Conservation (phyloP, 2,888 invertebrate genomes). For the Tenthredo livida region DNA sequence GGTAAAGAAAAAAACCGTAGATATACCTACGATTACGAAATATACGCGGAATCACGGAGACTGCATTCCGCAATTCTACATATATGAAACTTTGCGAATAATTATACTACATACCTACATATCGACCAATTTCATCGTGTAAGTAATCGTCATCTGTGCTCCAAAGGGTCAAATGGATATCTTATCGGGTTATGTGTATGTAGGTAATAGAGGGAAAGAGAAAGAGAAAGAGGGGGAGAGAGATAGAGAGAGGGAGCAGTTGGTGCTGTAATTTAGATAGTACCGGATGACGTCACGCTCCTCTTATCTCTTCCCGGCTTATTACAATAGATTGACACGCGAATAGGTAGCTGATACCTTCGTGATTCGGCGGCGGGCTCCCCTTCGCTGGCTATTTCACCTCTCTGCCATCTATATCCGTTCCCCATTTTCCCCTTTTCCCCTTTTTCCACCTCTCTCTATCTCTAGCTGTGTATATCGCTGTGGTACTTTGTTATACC, state of each 20-base stretch:
- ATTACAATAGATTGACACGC: slow-evolving; percentile 51
- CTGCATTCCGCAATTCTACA: not conserved
- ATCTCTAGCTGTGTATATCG: not conserved
- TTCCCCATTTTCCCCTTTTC: not conserved
- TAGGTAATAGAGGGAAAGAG: not conserved
- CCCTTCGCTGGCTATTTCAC: not conserved
- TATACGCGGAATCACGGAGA: too few species aligned
- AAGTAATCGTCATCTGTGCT: slow-evolving; percentile 21
- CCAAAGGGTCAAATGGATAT: not conserved
- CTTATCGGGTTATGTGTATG: slow-evolving; percentile 23
- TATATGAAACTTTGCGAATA: slow-evolving; percentile 1
- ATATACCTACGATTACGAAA: too few species aligned
- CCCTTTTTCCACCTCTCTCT: slow-evolving; percentile 2
- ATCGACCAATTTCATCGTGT: not conserved
- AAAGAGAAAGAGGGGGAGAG: too few species aligned
- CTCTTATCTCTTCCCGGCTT: slow-evolving; percentile 37
- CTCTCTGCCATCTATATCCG: not conserved
- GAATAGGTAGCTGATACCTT: slow-evolving; percentile 39
- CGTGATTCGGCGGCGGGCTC: slow-evolving; percentile 19
- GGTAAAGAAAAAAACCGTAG: slow-evolving; percentile 15
- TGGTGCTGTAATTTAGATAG: slow-evolving; percentile 49
- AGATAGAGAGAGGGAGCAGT: not conserved
- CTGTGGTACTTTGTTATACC: not conserved
- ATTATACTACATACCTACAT: not conserved
- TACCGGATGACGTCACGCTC: slow-evolving; percentile 43